Evolutionary conservation across 2,888 invertebrate genomes (phyloP).

Genomic region (Macrophya alboannulata): DNA sequence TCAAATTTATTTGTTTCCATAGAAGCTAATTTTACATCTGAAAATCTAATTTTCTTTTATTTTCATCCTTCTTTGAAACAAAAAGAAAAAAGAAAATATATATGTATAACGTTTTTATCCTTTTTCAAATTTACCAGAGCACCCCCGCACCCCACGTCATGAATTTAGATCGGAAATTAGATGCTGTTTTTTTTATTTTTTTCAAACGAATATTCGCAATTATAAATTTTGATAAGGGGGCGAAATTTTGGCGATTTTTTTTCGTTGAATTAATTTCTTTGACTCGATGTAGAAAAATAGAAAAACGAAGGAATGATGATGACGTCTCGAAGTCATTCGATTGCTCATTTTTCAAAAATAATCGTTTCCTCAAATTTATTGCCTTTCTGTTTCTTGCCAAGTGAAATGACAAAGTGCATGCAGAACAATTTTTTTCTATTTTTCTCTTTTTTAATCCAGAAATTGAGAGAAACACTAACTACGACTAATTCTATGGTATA

Average conservation of each 20-base stretch:
- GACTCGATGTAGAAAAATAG: background rate
- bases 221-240: background rate
- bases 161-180: too few species aligned
- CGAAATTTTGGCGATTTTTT: background rate
- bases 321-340: background rate
- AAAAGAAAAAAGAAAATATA: too few species aligned
- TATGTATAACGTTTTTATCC: background rate
- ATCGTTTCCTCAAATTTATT: conserved; percentile 23
- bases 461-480: background rate
- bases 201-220: too few species aligned
- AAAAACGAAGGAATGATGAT: background rate
- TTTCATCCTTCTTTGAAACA: background rate
- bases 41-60: conserved; percentile 11
- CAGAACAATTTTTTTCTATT: background rate
- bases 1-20: background rate
- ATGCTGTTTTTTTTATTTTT: too few species aligned
- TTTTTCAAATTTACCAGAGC: background rate
- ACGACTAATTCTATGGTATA: background rate
- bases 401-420: background rate
- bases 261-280: too few species aligned
- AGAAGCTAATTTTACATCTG: background rate
- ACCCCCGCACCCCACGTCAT: too few species aligned
- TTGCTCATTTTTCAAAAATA: background rate
- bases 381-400: background rate
- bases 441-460: too few species aligned